Evolutionary conservation across 2,888 invertebrate species (phyloP).

Genomic region (Lycophotia porphyrea): DNA sequence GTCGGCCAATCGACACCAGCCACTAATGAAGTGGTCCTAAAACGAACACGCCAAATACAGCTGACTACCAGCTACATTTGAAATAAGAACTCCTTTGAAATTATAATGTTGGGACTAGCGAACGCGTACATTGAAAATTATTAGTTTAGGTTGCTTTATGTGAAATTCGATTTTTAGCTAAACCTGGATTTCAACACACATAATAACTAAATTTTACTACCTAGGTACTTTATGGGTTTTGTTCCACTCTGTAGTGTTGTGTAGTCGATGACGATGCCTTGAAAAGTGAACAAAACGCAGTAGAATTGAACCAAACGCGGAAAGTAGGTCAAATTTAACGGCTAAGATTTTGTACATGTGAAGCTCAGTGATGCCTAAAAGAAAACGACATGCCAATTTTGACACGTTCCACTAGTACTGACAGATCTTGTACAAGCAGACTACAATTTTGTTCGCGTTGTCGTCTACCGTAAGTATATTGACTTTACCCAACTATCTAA

Average conservation of each 20-base stretch:
- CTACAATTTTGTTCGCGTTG: not conserved
- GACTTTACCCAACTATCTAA: slow-evolving; percentile 7
- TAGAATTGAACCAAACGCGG: too few relatives aligned
- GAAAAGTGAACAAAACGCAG: not conserved
- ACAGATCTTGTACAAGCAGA: not conserved
- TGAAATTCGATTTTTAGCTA: not conserved
- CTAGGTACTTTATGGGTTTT: not conserved
- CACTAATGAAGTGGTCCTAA: slow-evolving; percentile 79
- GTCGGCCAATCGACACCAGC: slow-evolving; percentile 81
- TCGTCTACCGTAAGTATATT: not conserved
- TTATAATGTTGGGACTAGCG: slow-evolving; percentile 64
- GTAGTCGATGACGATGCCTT: not conserved
- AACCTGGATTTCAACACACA: not conserved
- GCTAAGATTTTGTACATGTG: too few relatives aligned
- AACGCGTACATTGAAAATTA: slow-evolving; percentile 9
- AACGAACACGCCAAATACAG: slow-evolving; percentile 75
- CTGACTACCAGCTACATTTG: slow-evolving; percentile 41
- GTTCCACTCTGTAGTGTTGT: not conserved
- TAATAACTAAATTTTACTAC: not conserved
- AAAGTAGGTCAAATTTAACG: too few relatives aligned
- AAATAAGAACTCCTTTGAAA: slow-evolving; percentile 71
- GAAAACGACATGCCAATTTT: too few relatives aligned
- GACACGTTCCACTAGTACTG: not conserved
- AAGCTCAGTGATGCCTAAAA: too few relatives aligned
- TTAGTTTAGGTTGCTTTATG: not conserved